Conservation (phyloP, 1,140 invertebrate genomes). For the Pogonomyrmex californicus region DNA sequence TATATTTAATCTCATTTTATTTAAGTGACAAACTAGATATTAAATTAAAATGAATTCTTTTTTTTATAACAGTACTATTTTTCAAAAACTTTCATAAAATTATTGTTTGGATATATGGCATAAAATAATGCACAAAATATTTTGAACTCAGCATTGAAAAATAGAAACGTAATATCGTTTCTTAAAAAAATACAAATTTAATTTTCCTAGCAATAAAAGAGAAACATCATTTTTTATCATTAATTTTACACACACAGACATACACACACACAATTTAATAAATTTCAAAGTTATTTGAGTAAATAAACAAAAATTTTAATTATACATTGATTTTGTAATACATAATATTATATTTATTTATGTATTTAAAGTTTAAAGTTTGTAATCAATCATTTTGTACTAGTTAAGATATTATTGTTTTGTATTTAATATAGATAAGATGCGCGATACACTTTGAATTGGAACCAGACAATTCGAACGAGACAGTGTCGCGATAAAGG, state of each 20-base stretch:
- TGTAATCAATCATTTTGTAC: no score
- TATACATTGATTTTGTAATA: not conserved
- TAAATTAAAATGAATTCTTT: not conserved
- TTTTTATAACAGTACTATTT: not conserved
- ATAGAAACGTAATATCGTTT: no score
- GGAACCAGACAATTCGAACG: not conserved
- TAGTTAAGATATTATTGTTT: not conserved
- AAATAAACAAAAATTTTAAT: no score
- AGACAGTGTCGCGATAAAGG: not conserved
- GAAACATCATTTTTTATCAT: no score
- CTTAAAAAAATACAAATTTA: not conserved
- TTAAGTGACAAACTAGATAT: not conserved
- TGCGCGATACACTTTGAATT: not conserved
- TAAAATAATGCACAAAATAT: no score
- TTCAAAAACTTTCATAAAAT: not conserved
- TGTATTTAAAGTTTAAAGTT: no score
- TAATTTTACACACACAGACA: no score
- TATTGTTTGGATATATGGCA: not conserved
- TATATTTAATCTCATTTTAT: not conserved
- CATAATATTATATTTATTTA: not conserved
- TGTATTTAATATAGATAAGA: conserved; percentile 2
- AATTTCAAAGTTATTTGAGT: not conserved
- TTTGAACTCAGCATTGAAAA: no score
- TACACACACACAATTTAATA: not conserved
- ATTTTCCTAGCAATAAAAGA: no score